Evolutionary conservation across 2,888 invertebrate genomes (phyloP), one percentile per base, ranked within the genome.

Genomic region (Drosophila tanythrix): DNA sequence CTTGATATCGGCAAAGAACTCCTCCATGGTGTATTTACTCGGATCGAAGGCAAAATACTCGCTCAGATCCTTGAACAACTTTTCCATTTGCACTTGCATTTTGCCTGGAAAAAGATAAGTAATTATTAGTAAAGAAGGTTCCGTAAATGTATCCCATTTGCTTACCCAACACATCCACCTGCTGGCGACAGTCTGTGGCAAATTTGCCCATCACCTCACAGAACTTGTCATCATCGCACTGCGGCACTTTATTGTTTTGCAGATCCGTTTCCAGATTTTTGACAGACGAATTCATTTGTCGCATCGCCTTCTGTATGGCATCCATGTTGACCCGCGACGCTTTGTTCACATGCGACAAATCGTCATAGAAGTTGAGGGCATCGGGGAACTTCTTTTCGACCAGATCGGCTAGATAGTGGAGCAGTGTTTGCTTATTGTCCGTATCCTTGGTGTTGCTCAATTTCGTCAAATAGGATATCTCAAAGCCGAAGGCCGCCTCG

Each of bases 1-100:
- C 93, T 98, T 99, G 76, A 99, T 95, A 91, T 99, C 99, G 0
- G 95, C 95, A 93, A 99, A 99, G 94, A 99, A 98, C 92, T 99
- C 99, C 91, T 99, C 99, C 82, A 99, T 95, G 0, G 97, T 95
- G 91, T 99, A 99, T 93, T 99, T 99, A 78, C 96, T 96, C 10
- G 96, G 95, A 91, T 99, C 99, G 93, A 99, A 99, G 2, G 96
- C 95, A 93, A 96, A 99, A 93, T 97, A 99, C 88, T 98, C 98
- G 0, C 97, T 96, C 13, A 99, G 93, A 56, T 97, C 97, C 5
- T 95, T 95, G 94, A 97, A 99, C 1, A 98, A 93, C 13, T 95
- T 95, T 79, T 97, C 97, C 97, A 99, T 98, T 92, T 98, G 98
- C 83, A 96, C 96, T 93, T 96, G 97, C 99, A 99, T 99, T 64